phyloP scores from a whole-genome alignment of 2,888 invertebrate species.

The Cyclophora punctaria region DNA sequence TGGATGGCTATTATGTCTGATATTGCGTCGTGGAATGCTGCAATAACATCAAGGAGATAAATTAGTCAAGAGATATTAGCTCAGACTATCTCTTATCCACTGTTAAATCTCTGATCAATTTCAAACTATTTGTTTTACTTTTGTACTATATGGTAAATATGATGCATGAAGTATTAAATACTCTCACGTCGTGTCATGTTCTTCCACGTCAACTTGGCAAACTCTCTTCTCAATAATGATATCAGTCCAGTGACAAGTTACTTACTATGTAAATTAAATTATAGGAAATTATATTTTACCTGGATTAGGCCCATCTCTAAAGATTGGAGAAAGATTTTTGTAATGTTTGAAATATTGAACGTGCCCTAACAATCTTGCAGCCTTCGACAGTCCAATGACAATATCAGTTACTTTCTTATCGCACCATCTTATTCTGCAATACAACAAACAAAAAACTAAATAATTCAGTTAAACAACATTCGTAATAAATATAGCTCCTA shows the following conservation, averaged over 20 bases:
- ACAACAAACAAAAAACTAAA: no score
- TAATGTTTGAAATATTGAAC: constrained; percentile 79
- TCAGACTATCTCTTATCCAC: no score
- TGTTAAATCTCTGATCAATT: no score
- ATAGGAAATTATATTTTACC: constrained; percentile 29
- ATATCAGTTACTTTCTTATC: constrained; percentile 53
- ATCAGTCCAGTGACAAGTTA: not conserved
- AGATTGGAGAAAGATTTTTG: constrained; percentile 66
- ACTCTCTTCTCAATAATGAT: no score
- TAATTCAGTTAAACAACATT: no score
- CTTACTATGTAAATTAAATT: not conserved
- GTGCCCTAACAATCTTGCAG: constrained; percentile 73
- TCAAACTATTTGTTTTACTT: no score
- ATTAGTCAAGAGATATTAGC: no score
- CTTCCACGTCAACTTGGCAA: no score
- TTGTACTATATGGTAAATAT: no score
- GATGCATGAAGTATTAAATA: no score
- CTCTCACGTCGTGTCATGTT: no score
- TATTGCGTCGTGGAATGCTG: constrained; percentile 79
- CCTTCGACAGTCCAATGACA: constrained; percentile 50
- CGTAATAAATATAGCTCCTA: no score
- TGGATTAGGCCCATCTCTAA: constrained; percentile 71
- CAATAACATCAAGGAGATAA: constrained; percentile 5
- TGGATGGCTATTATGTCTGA: constrained; percentile 78
- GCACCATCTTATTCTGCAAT: constrained; percentile 64